These are phyloP conservation scores for Andrena minutula DNA, from an alignment of 2,888 invertebrate genomes.

Conservation along the genomic window DNA sequence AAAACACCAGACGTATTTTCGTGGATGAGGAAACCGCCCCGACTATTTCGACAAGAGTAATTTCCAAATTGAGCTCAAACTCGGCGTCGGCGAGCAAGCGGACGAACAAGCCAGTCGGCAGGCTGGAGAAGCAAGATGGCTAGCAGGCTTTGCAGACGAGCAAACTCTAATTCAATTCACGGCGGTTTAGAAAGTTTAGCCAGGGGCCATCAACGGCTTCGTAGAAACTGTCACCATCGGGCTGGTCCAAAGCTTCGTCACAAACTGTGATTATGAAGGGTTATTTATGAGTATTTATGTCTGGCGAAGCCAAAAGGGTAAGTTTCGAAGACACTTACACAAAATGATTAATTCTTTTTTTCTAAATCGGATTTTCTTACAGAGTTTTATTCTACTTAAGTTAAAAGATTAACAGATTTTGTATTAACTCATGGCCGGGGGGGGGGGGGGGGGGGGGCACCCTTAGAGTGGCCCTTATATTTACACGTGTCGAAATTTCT, in stretches of 20 bases:
- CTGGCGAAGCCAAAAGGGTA: neutral
- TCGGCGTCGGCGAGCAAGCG: slow-evolving; percentile 59
- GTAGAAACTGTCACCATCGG: slow-evolving; percentile 72
- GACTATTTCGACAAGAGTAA: slow-evolving; percentile 66
- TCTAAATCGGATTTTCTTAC: too few relatives aligned
- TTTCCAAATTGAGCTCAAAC: slow-evolving; percentile 74
- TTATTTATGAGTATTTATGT: slow-evolving; percentile 13
- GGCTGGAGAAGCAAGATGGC: slow-evolving; percentile 55
- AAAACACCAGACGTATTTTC: slow-evolving; percentile 52
- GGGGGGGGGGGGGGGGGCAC: too few relatives aligned
- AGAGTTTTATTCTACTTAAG: too few relatives aligned
- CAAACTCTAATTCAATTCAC: slow-evolving; percentile 76
- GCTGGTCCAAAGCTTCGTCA: slow-evolving; percentile 55
- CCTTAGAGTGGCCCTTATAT: too few relatives aligned
- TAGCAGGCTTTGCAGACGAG: slow-evolving; percentile 68
- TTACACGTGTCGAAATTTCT: too few relatives aligned
- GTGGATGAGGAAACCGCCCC: slow-evolving; percentile 49
- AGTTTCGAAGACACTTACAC: neutral
- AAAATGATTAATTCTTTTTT: neutral
- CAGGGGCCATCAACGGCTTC: slow-evolving; percentile 78
- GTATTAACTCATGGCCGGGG: too few relatives aligned
- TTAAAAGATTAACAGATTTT: too few relatives aligned
- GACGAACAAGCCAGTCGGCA: slow-evolving; percentile 60
- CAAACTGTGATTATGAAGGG: slow-evolving; percentile 47
- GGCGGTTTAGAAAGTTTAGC: slow-evolving; percentile 77